phyloP scores from a whole-genome alignment of 2,797 vertebrate genomes.

The Halcyon leucocephala region DNA sequence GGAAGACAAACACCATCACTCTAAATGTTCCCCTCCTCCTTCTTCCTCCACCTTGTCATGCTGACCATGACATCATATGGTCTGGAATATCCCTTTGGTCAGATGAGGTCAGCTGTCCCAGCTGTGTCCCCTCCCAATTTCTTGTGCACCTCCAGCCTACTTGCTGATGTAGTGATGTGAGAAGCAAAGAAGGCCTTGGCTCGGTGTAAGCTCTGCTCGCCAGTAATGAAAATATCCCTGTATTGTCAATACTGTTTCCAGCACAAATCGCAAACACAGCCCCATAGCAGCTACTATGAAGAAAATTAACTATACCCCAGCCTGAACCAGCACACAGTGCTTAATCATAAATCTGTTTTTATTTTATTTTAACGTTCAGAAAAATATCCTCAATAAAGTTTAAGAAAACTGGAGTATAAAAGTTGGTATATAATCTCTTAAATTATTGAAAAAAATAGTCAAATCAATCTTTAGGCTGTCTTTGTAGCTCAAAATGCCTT shows the following conservation, averaged over 20 bases:
- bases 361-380: conserved; percentile 42
- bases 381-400: conserved; percentile 15
- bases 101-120: too few species aligned
- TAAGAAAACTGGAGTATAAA: conserved; percentile 31
- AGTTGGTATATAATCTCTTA: conserved; percentile 10
- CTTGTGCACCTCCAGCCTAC: not conserved
- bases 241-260: not conserved
- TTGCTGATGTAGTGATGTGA: not conserved
- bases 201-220: not conserved
- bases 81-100: too few species aligned
- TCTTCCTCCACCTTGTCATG: not conserved
- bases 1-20: too few species aligned
- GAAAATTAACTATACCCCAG: not conserved
- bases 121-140: too few species aligned
- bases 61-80: too few species aligned
- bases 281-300: too few species aligned
- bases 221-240: not conserved
- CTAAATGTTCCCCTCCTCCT: not conserved
- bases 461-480: conserved; percentile 18
- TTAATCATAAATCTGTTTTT: conserved; percentile 31
- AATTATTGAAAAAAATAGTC: conserved; percentile 60
- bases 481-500: conserved; percentile 48
- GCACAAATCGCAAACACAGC: not conserved
- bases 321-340: not conserved
- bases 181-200: not conserved